Evolutionary conservation across 2,888 invertebrate genomes (phyloP).

Genomic region (Zelleria hepariella): DNA sequence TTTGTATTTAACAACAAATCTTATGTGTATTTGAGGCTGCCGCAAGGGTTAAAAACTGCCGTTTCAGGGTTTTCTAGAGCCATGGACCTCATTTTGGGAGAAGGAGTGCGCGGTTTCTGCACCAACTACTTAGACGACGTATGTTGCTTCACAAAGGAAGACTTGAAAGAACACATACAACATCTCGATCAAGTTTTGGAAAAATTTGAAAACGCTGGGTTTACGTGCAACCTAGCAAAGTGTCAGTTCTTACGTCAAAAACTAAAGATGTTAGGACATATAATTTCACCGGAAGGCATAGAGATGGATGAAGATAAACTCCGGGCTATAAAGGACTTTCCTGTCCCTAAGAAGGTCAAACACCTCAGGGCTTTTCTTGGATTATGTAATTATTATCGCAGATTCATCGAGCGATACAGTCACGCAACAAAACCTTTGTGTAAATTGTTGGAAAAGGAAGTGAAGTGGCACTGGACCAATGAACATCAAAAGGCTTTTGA

Average conservation of each 20-base stretch:
- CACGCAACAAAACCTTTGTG: slow-evolving; percentile 6
- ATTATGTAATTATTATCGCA: slow-evolving; percentile 7
- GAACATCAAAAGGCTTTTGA: slow-evolving; percentile 7
- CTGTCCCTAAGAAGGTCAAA: slow-evolving; percentile 18
- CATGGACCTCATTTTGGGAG: slow-evolving; percentile 10
- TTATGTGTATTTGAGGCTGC: slow-evolving; percentile 9
- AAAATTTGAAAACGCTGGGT: slow-evolving; percentile 1
- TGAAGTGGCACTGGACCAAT: slow-evolving; percentile 11
- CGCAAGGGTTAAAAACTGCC: slow-evolving; percentile 13
- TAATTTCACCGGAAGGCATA: slow-evolving; percentile 8
- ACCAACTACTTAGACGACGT: slow-evolving; percentile 14
- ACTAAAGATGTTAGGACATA: slow-evolving; percentile 10
- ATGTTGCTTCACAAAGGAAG: slow-evolving; percentile 6
- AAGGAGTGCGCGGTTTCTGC: slow-evolving; percentile 10
- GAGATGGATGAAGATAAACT: slow-evolving; percentile 12
- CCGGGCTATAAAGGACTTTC: slow-evolving; percentile 19
- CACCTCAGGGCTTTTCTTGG: slow-evolving; percentile 19
- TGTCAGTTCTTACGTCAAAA: slow-evolving; percentile 8
- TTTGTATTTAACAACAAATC: slow-evolving; percentile 11
- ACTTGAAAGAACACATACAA: slow-evolving; percentile 6
- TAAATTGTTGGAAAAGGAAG: slow-evolving; percentile 15
- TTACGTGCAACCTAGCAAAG: slow-evolving; percentile 12
- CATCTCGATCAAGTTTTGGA: slow-evolving; percentile 10
- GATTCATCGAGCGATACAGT: slow-evolving; percentile 7
- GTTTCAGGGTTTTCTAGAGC: slow-evolving; percentile 11